phyloP scores from a whole-genome alignment of 2,113 vertebrate genomes.

The Heterocephalus glaber region DNA sequence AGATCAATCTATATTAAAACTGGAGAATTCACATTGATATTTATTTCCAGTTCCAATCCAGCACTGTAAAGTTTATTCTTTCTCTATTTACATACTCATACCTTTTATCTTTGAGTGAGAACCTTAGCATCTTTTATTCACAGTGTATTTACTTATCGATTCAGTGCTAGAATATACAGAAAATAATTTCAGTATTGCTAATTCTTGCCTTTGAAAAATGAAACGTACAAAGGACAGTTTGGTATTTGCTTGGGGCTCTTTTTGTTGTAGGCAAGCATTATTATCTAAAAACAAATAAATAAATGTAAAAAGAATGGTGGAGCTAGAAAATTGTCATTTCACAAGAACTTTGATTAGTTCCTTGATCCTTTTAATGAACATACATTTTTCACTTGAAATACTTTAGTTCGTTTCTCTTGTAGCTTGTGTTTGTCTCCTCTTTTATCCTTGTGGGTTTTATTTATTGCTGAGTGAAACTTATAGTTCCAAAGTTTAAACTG shows the following conservation, averaged over 20 bases:
- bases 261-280: neutral
- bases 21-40: neutral
- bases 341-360: neutral
- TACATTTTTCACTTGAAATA: neutral
- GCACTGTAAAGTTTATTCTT: neutral
- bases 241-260: neutral
- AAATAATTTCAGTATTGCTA: conserved; percentile 15
- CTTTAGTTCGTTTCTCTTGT: neutral
- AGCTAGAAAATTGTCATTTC: neutral
- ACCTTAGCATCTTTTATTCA: neutral
- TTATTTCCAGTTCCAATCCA: neutral
- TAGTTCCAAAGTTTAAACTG: neutral
- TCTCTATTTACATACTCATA: neutral
- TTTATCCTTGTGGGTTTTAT: neutral
- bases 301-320: neutral
- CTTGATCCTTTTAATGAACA: neutral
- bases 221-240: neutral
- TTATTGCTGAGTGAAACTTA: neutral
- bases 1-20: neutral
- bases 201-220: neutral
- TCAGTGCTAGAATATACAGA: neutral
- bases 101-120: neutral
- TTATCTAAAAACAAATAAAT: neutral
- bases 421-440: neutral
- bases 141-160: neutral